phyloP scores from a whole-genome alignment of 2,888 invertebrate genomes.

The Acronicta alni region DNA sequence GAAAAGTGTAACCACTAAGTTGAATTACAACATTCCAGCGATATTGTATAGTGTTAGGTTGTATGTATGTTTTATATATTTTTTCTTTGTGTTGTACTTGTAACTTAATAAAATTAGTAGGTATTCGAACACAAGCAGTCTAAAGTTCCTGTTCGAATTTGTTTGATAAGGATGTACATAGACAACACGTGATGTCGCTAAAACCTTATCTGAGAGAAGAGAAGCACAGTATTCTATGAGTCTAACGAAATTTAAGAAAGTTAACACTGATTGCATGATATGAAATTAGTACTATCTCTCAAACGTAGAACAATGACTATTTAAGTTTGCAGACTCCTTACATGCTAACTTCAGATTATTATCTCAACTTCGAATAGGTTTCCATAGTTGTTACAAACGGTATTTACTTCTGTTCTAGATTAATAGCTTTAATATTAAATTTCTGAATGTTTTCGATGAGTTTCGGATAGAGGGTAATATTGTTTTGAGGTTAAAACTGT shows the following conservation, averaged over 20 bases:
- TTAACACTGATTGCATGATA: constrained; percentile 3
- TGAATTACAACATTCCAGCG: too few relatives aligned
- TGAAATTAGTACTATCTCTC: constrained; percentile 9
- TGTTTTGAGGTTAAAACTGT: background rate
- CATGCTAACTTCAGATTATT: constrained; percentile 20
- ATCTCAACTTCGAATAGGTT: constrained; percentile 27
- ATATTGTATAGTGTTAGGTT: too few relatives aligned
- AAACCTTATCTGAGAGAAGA: background rate
- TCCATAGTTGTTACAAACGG: constrained; percentile 24
- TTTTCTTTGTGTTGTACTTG: too few relatives aligned
- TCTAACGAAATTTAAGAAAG: constrained; percentile 9
- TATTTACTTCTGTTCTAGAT: constrained; percentile 19
- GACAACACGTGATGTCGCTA: background rate
- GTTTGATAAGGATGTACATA: background rate
- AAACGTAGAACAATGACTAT: constrained; percentile 2
- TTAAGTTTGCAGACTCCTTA: constrained; percentile 13
- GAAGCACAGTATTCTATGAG: background rate
- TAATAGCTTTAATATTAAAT: constrained; percentile 18
- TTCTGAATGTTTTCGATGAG: constrained; percentile 8
- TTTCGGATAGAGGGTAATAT: background rate
- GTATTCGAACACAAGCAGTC: too few relatives aligned
- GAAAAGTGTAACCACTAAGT: too few relatives aligned
- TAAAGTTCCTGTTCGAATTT: too few relatives aligned
- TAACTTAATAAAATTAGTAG: too few relatives aligned
- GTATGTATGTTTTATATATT: too few relatives aligned